A percentile compares a stretch with the other conserved stretches of the same genome.
Evolutionary conservation across 2,888 invertebrate genomes (phyloP).

Genomic region (Idaea straminata): DNA sequence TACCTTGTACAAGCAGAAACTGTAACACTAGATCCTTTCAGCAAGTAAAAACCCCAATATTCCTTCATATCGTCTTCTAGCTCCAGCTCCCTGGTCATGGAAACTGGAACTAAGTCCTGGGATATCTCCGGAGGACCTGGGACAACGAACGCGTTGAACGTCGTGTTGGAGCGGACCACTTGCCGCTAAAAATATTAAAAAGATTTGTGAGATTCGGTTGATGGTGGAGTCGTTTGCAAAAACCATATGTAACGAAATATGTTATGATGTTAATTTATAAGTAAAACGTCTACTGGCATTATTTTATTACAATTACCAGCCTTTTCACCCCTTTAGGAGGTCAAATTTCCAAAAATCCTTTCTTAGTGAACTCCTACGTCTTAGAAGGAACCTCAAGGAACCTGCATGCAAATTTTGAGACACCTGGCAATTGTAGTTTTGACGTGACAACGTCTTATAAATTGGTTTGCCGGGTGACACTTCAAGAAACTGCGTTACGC

Average conservation of each 20-base stretch:
- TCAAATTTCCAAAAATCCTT: too few relatives aligned
- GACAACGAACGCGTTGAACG: constrained; percentile 87
- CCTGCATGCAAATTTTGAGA: too few relatives aligned
- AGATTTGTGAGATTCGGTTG: too few relatives aligned
- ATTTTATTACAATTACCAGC: too few relatives aligned
- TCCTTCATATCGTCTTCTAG: constrained; percentile 90
- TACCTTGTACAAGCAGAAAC: constrained; percentile 88
- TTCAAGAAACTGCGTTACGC: too few relatives aligned
- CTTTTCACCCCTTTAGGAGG: not conserved
- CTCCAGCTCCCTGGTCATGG: constrained; percentile 84
- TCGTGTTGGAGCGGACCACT: constrained; percentile 84
- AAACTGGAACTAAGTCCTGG: constrained; percentile 79
- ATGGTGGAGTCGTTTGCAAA: too few relatives aligned
- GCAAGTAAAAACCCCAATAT: constrained; percentile 90
- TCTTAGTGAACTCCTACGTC: too few relatives aligned
- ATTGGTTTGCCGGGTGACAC: too few relatives aligned
- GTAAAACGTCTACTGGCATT: not conserved
- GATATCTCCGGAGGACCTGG: constrained; percentile 81
- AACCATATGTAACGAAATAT: not conserved
- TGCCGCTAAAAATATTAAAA: constrained; percentile 75
- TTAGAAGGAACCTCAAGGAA: too few relatives aligned
- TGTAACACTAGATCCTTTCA: constrained; percentile 86
- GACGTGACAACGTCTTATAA: too few relatives aligned
- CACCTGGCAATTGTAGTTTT: too few relatives aligned
- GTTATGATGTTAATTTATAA: not conserved